These are phyloP conservation scores for Bergia sp. DNA, from an alignment of 92 coral and sea anemone species.

Conservation along the genomic window DNA sequence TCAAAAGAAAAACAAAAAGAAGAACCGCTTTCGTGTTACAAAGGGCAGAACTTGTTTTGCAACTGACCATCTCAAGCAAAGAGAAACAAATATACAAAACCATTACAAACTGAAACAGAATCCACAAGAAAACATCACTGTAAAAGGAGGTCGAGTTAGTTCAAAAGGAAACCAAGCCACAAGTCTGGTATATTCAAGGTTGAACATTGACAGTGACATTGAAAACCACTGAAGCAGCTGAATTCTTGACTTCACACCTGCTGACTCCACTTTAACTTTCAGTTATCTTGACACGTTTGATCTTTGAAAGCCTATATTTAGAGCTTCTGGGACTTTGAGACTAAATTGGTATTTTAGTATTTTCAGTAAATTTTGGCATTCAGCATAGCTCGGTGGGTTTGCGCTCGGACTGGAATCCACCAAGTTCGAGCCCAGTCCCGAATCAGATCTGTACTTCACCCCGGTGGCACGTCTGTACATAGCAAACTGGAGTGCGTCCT, in stretches of 20 bases:
- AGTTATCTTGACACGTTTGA: neutral
- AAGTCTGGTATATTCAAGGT: slow-evolving; percentile 26
- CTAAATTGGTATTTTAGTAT: neutral
- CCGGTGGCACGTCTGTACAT: no score
- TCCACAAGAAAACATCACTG: neutral
- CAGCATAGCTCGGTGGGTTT: no score
- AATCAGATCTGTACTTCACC: no score
- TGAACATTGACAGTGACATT: neutral
- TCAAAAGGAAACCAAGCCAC: neutral
- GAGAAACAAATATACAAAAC: no score
- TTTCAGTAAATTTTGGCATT: neutral
- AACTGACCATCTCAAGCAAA: neutral
- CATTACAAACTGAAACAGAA: no score
- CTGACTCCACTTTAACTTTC: neutral
- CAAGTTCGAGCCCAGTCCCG: no score
- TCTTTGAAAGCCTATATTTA: neutral
- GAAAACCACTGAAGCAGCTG: slow-evolving; percentile 17
- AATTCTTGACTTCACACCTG: slow-evolving; percentile 12
- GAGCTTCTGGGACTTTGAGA: neutral
- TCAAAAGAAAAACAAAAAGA: neutral
- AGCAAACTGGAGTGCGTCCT: no score
- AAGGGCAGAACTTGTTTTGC: neutral
- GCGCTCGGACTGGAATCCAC: no score
- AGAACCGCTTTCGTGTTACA: neutral
- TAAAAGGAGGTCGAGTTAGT: neutral